Conservation (phyloP, 1,140 invertebrate species). For the Cephus cinctus region DNA sequence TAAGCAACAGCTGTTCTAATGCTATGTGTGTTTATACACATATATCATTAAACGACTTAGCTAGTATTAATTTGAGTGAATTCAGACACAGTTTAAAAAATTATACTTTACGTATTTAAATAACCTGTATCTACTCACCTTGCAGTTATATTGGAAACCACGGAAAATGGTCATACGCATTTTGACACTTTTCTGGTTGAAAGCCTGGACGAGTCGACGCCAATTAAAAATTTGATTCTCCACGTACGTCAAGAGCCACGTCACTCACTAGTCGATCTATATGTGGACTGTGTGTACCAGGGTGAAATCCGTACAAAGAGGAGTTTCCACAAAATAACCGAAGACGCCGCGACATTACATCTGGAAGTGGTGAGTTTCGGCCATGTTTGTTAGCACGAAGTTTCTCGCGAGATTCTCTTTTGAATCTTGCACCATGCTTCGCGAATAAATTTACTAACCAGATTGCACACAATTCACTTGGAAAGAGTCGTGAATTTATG, state of each 20-base stretch:
- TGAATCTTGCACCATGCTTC: no score
- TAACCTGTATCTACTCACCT: no score
- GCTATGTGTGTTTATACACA: no score
- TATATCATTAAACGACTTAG: no score
- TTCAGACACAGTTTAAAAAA: no score
- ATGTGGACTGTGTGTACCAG: conserved; percentile 60
- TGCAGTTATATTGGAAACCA: conserved; percentile 64
- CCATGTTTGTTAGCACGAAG: neutral
- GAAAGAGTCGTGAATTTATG: neutral
- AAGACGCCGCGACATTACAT: conserved; percentile 35
- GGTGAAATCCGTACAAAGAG: conserved; percentile 55
- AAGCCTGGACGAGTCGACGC: conserved; percentile 50
- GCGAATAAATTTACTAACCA: no score
- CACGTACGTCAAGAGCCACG: conserved; percentile 57
- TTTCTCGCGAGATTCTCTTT: no score
- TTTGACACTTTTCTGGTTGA: conserved; percentile 59
- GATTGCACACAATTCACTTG: no score
- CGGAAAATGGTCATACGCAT: conserved; percentile 56
- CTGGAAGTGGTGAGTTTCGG: conserved; percentile 46
- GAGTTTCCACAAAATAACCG: conserved; percentile 54
- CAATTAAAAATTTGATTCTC: conserved; percentile 57
- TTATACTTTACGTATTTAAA: neutral
- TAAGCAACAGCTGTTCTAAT: no score
- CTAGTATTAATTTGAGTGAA: no score
- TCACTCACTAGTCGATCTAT: conserved; percentile 57